These are phyloP conservation scores for Pantherophis vulpinus DNA, from an alignment of 2,797 vertebrate species.

Conservation along the genomic window DNA sequence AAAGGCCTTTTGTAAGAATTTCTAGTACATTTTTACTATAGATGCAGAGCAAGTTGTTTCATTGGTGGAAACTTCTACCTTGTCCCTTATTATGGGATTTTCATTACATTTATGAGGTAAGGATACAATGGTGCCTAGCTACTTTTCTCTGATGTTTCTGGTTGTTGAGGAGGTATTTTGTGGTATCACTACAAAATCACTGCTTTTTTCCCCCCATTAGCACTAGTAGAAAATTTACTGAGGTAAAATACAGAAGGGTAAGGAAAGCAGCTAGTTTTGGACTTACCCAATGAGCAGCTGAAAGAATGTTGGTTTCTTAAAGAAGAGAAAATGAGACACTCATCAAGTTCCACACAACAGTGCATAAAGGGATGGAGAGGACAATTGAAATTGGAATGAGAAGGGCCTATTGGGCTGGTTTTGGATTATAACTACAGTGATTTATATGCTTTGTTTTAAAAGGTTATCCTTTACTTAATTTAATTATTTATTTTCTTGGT, in stretches of 20 bases:
- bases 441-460: background rate
- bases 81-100: background rate
- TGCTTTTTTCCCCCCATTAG: background rate
- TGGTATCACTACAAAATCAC: background rate
- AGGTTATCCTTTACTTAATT: background rate
- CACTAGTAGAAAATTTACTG: background rate
- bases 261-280: background rate
- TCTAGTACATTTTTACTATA: background rate
- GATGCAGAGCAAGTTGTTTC: background rate
- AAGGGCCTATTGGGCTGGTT: background rate
- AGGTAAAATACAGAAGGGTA: background rate
- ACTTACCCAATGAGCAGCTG: background rate
- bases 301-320: background rate
- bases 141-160: background rate
- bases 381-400: background rate
- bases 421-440: background rate
- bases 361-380: background rate
- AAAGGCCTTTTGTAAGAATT: background rate
- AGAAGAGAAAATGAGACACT: background rate
- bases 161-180: background rate
- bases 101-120: background rate
- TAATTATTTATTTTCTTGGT: background rate
- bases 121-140: background rate
- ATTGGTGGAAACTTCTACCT: background rate
- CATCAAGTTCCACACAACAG: background rate